Evolutionary conservation across 2,797 vertebrate genomes (phyloP), one percentile per base, ranked within the genome.

Genomic region (Varecia variegata): DNA sequence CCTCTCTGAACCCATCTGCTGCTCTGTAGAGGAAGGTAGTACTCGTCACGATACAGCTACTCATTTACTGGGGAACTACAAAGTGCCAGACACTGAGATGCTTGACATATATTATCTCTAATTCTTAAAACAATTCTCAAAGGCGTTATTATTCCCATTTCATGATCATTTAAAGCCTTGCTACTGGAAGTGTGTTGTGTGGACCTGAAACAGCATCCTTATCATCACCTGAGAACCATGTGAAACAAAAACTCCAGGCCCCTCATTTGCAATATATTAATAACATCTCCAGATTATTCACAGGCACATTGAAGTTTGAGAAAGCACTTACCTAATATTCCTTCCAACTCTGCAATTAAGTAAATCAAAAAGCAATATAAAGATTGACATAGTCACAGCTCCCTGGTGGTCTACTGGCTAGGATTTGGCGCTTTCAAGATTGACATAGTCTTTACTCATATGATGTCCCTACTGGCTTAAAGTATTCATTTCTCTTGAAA

Each of bases 401-500:
- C n/a, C n/a, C n/a, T n/a, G n/a, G n/a, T n/a, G n/a, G n/a, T n/a
- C n/a, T n/a, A n/a, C n/a, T n/a, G n/a, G n/a, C n/a, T n/a, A n/a
- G n/a, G n/a, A n/a, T n/a, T n/a, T n/a, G n/a, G n/a, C n/a, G n/a
- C n/a, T n/a, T n/a, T n/a, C n/a, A n/a, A 71, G 25, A 88, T 43
- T 45, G 23, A 12, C n/a, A 83, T 23, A 56, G 40, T 12, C 32
- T 89, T 60, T 23, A 73, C 52, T 77, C n/a, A 65, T 10, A 56
- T 13, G 27, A 87, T 88, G 67, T 73, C 82, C 4, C 27, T 56
- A 73, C 7, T 32, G 1, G 23, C 27, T 71, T 87, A 21, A 96
- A 74, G n/a, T 10, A 76, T 25, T 94, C 91, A 54, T 62, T 74
- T 87, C 32, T 32, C 60, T 40, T 89, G 60, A 93, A 93, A 95